Evolutionary conservation across 2,797 vertebrate species (phyloP).

Genomic region (Eulemur coronatus): DNA sequence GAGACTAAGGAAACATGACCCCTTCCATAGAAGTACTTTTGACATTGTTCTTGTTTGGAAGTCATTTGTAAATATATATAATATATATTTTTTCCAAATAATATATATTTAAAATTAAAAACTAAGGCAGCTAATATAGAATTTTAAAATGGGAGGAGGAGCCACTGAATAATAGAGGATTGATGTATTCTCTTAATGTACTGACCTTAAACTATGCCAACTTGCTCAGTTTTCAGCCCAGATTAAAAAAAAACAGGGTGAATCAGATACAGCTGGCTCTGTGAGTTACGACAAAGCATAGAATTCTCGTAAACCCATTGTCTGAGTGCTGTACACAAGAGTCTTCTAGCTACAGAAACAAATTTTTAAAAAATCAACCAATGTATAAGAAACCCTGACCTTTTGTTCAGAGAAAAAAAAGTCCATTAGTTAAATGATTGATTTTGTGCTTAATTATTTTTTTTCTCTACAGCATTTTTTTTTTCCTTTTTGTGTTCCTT

Average conservation of each 20-base stretch:
- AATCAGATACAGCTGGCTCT: slow-evolving; percentile 68
- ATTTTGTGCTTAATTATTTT: slow-evolving; percentile 68
- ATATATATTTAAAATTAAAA: neutral
- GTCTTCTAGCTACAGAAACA: slow-evolving; percentile 50
- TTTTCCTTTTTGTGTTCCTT: slow-evolving; percentile 34
- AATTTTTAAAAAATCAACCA: slow-evolving; percentile 42
- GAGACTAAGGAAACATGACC: neutral
- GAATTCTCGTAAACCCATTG: slow-evolving; percentile 61
- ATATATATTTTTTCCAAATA: no score
- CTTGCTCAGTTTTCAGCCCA: slow-evolving; percentile 66
- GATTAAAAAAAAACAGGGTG: slow-evolving; percentile 69
- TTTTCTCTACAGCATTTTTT: slow-evolving; percentile 5
- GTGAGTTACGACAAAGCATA: slow-evolving; percentile 73
- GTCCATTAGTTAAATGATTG: slow-evolving; percentile 71
- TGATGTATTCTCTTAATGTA: slow-evolving; percentile 72
- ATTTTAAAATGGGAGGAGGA: slow-evolving; percentile 50
- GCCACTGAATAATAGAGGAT: slow-evolving; percentile 33
- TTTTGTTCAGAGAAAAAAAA: slow-evolving; percentile 70
- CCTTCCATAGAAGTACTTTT: slow-evolving; percentile 56
- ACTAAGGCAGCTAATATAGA: slow-evolving; percentile 13
- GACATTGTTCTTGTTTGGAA: slow-evolving; percentile 36
- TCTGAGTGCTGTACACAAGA: slow-evolving; percentile 43
- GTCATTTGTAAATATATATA: neutral
- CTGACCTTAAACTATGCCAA: slow-evolving; percentile 66
- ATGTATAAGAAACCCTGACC: slow-evolving; percentile 42